These are phyloP conservation scores for Heterochromis multidens DNA, from an alignment of 2,113 vertebrate genomes.

Conservation along the genomic window DNA sequence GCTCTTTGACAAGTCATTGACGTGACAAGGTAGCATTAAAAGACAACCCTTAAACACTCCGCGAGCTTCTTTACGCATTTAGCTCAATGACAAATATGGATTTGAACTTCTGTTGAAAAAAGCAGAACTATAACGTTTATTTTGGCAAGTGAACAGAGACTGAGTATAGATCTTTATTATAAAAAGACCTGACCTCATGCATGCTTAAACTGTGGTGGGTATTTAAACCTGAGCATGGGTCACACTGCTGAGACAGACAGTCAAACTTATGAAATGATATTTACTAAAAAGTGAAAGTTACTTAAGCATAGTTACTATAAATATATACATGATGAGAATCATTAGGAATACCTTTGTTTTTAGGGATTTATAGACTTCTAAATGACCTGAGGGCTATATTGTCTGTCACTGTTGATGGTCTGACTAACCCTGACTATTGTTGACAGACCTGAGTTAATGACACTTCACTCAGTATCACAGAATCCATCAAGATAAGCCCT, in stretches of 20 bases:
- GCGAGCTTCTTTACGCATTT: background rate
- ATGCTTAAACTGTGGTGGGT: background rate
- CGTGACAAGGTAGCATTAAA: background rate
- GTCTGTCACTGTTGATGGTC: slow-evolving; percentile 14
- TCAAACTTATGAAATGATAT: background rate
- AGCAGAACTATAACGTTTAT: background rate
- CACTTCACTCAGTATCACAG: slow-evolving; percentile 51
- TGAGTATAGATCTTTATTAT: background rate
- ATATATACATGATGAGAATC: background rate
- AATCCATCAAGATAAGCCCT: slow-evolving; percentile 67
- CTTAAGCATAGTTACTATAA: background rate
- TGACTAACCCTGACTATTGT: slow-evolving; percentile 24
- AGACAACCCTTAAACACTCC: background rate
- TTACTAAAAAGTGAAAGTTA: background rate
- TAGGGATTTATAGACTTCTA: slow-evolving; percentile 13
- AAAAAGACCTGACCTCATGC: background rate
- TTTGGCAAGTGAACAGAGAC: background rate
- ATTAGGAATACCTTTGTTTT: background rate
- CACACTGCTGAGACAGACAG: background rate
- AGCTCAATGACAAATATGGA: background rate
- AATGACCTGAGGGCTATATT: background rate
- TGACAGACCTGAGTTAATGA: slow-evolving; percentile 57
- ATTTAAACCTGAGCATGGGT: background rate
- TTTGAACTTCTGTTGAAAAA: background rate
- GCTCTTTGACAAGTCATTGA: too few relatives aligned